Evolutionary conservation across 2,888 invertebrate species (phyloP).

Genomic region (Subacronicta megacephala): DNA sequence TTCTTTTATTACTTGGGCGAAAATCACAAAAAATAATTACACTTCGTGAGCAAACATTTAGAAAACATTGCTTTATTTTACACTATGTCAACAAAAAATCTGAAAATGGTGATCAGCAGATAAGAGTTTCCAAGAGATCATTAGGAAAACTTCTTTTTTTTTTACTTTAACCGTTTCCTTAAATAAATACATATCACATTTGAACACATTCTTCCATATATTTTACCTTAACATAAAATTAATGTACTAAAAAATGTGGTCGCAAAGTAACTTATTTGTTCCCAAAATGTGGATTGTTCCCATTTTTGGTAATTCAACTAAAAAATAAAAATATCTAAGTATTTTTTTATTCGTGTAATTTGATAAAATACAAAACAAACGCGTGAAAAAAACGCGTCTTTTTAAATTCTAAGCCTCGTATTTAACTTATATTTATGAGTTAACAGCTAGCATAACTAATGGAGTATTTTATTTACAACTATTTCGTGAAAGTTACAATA

Average conservation of each 20-base stretch:
- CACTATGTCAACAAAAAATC: constrained; percentile 52
- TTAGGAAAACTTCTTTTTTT: constrained; percentile 86
- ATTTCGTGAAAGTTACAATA: constrained; percentile 38
- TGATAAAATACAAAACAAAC: constrained; percentile 1
- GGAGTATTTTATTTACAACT: constrained; percentile 55
- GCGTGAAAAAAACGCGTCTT: constrained; percentile 20
- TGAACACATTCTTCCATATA: constrained; percentile 86
- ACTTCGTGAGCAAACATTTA: no score
- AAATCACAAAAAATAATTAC: background rate
- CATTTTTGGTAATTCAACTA: constrained; percentile 40
- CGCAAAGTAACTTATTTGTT: constrained; percentile 31
- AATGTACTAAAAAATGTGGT: constrained; percentile 31
- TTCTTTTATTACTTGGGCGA: no score
- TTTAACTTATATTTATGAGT: constrained; percentile 49
- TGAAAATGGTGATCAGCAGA: constrained; percentile 67
- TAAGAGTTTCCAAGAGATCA: constrained; percentile 89
- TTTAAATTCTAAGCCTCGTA: constrained; percentile 56
- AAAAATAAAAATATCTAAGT: constrained; percentile 11
- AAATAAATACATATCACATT: constrained; percentile 88
- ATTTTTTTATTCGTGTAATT: background rate
- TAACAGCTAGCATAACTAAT: constrained; percentile 55
- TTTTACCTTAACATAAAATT: constrained; percentile 71
- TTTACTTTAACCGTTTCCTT: constrained; percentile 77
- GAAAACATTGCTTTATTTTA: background rate
- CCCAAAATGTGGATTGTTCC: constrained; percentile 66